Evolutionary conservation across 2,797 vertebrate species (phyloP), one percentile per base, ranked within the genome.

Genomic region (Sciurus carolinensis): DNA sequence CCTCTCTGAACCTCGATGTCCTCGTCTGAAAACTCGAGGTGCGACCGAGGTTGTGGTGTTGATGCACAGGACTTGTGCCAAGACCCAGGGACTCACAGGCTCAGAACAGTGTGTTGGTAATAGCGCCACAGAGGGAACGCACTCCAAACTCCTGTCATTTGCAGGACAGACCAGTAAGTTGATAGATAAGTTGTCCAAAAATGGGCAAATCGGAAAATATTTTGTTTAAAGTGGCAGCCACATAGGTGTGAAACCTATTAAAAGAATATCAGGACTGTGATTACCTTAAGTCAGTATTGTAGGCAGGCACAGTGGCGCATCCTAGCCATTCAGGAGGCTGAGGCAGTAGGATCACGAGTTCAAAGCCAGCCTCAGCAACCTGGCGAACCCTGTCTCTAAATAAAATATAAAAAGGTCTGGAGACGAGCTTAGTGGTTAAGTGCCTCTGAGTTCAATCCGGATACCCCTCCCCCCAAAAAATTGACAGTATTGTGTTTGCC

Each of bases 31-130:
- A 83, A 54, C 28, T 59, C 57, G 10, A 24, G 57, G 57, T 26
- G 22, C 9, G 0, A 59, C 26, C 39, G 36, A 77, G 66, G 54
- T 13, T 33, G 54, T 69, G 14, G n/a, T n/a, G 47, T 7, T 2
- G 3, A 69, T 64, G 44, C 54, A n/a, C 42, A 47, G 22, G 33
- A 47, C 75, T n/a, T 1, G 30, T 24, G 12, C 57, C 10, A 30
- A 54, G 80, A 73, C 44, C 33, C 36, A 3, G 0, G 0, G 47
- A 12, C 10, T 1, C 12, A 20, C 18, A 0, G 1, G 36, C 73
- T 33, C 36, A 8, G 0, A 7, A 69, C 57, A 2, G 14, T 9
- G 80, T 33, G 18, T 3, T 1, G 30, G 39, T 30, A 26, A 13
- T 0, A 30, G 59, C 44, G 26, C 44, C 15, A 59, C 28, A 30